Base-by-base conservation (phyloP, 1,140 invertebrate genomes). In the Psilanteris sp. region DNA sequence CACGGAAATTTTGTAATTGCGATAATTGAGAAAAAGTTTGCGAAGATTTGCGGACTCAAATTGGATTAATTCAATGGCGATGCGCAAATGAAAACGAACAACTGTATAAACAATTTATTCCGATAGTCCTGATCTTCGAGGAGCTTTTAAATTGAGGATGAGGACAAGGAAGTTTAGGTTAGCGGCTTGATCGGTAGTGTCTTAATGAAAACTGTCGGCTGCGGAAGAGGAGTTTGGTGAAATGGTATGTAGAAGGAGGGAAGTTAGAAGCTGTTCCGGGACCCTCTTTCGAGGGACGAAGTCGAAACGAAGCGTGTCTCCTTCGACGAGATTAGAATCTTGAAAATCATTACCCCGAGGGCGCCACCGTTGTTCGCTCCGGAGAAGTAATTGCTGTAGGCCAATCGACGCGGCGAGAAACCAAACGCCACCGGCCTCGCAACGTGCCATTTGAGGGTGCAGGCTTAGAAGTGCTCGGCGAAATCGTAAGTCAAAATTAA, bases 251-350 rank as follows among this genome's bases (percentile, higher is more conserved):
- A 1, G n/a, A n/a, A 48, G 54, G 52, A 52, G 71, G 48, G 48
- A 75, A 77, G 54, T 39, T 62, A 9, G 43, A 71, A 37, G 54
- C 22, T 39, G 66, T 14, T 50, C 66, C 46, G 29, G 31, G 48
- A 62, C 57, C 57, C 73, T 76, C 50, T 52, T 64, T 71, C 31
- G 54, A 71, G 54, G 46, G 68, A 64, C 64, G 59, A 41, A 41
- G 64, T 75, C 48, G 44, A 79, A 81, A 79, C 73, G 73, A 78
- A 79, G 68, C 77, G 57, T 75, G 76, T 76, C 74, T 79, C 71
- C 70, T 68, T 36, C 48, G 70, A 74, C 72, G 74, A 79, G 80
- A 85, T 85, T 85, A 85, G 80, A 83, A 83, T 83, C 81, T 80
- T 67, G 80, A 82, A 81, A 85, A 83, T 83, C 80, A 83, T 83